These are phyloP conservation scores for Nudaria mundana DNA, from an alignment of 2,888 invertebrate genomes.

Conservation along the genomic window DNA sequence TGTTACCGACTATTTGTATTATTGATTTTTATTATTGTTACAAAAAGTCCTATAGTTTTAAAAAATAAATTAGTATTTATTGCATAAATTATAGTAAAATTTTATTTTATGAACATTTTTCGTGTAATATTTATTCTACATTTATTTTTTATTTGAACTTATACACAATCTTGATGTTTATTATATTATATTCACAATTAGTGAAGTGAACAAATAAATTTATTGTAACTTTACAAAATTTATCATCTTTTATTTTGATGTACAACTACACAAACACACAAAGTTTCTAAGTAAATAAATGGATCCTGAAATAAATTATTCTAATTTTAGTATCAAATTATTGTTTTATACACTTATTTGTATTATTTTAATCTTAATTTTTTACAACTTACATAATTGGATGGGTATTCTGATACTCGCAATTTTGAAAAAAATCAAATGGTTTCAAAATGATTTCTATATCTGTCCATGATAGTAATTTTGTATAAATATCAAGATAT, in stretches of 20 bases:
- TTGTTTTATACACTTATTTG: conserved; percentile 1
- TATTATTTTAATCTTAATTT: conserved; percentile 2
- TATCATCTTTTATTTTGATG: conserved; percentile 20
- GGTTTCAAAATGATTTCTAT: too few relatives aligned
- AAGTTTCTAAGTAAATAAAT: conserved; percentile 28
- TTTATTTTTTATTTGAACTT: conserved; percentile 7
- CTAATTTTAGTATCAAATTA: conserved; percentile 18
- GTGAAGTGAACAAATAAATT: conserved; percentile 20
- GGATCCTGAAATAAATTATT: conserved; percentile 28
- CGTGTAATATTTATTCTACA: conserved; percentile 13
- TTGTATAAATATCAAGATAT: too few relatives aligned
- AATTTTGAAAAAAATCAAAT: too few relatives aligned
- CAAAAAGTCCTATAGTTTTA: conserved; percentile 12
- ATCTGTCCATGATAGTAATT: too few relatives aligned
- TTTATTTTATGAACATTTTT: conserved; percentile 3
- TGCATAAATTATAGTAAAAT: conserved; percentile 17
- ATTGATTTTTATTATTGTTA: conserved; percentile 22
- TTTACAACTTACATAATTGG: too few relatives aligned
- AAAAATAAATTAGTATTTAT: too few relatives aligned
- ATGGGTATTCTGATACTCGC: too few relatives aligned
- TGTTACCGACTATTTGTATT: conserved; percentile 6
- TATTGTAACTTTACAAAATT: conserved; percentile 9
- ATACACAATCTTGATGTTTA: too few relatives aligned
- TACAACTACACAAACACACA: conserved; percentile 13
- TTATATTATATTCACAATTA: background rate